Evolutionary conservation across 2,888 invertebrate genomes (phyloP), one percentile per base, ranked within the genome.

Genomic region (Drosophila pseudotakahashii): DNA sequence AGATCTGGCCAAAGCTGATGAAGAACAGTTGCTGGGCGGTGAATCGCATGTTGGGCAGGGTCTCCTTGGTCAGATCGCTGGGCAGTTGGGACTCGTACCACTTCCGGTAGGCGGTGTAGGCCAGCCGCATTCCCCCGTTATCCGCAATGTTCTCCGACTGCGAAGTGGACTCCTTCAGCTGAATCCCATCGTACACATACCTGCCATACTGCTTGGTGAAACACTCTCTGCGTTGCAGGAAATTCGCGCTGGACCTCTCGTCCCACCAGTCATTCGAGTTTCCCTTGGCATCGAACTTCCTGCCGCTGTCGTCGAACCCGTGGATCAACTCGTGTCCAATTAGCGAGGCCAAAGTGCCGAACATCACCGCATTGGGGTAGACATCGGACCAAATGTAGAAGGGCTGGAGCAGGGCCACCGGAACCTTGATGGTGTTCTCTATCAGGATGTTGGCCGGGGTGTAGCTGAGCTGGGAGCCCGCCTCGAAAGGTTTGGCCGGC

Each of bases 71-170:
- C 55, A 86, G 34, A 6, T 75, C 47, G 14, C 69, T 54, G 34
- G 10, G 53, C 73, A 3, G 1, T 62, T 50, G 11, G 19, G 41
- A 2, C 3, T 84, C 58, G 39, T 81, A 76, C 91, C 91, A 90
- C 7, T 74, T 78, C 13, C 81, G 64, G 73, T 91, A 91, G 34
- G 92, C 90, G 14, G 75, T 72, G 51, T 87, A 92, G 14, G 91
- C 91, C 41, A 91, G 70, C 14, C 89, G 87, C 9, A 92, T 16
- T 7, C 89, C 92, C 0, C 90, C 92, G 60, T 90, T 91, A 30
- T 91, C 92, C 34, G 92, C 91, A 47, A 91, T 89, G 53, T 91
- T 90, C 62, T 92, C 91, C 19, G 86, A 76, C 39, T 91, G 90
- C 0, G 74, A 63, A 0, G 60, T 74, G n/a, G 81, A 78, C 34